Evolutionary conservation across 2,113 vertebrate genomes (phyloP).

Genomic region (Petromus typicus): DNA sequence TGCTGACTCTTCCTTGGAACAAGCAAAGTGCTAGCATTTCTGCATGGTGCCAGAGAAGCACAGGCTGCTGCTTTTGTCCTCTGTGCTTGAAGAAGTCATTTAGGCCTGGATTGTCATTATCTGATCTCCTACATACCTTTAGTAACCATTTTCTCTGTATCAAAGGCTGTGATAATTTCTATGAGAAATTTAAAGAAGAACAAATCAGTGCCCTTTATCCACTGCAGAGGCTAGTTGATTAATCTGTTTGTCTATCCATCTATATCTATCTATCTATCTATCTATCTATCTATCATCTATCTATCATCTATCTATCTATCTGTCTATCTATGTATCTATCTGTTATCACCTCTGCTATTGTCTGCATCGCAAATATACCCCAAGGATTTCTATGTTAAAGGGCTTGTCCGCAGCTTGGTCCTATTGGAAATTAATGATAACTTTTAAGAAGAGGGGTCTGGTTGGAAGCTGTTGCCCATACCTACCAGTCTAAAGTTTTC

Average conservation of each 20-base stretch:
- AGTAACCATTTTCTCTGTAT: not conserved
- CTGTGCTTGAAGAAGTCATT: no score
- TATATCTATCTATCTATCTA: not conserved
- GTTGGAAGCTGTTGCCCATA: not conserved
- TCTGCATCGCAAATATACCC: not conserved
- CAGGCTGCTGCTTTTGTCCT: no score
- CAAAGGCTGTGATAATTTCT: not conserved
- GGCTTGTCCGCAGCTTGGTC: not conserved
- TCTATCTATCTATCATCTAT: not conserved
- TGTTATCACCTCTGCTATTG: not conserved
- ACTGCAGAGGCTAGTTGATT: not conserved
- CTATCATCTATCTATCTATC: not conserved
- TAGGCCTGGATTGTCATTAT: no score
- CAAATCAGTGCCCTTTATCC: not conserved
- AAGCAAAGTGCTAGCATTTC: no score
- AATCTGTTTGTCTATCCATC: no score
- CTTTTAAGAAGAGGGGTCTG: not conserved
- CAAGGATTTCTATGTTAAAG: not conserved
- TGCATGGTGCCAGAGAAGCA: no score
- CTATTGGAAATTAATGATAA: not conserved
- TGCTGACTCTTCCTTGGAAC: no score
- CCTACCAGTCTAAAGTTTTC: not conserved
- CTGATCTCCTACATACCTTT: not conserved
- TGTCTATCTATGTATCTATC: not conserved
- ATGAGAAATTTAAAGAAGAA: not conserved